Evolutionary conservation across 2,113 vertebrate genomes (phyloP).

Genomic region (Orycteropus afer): DNA sequence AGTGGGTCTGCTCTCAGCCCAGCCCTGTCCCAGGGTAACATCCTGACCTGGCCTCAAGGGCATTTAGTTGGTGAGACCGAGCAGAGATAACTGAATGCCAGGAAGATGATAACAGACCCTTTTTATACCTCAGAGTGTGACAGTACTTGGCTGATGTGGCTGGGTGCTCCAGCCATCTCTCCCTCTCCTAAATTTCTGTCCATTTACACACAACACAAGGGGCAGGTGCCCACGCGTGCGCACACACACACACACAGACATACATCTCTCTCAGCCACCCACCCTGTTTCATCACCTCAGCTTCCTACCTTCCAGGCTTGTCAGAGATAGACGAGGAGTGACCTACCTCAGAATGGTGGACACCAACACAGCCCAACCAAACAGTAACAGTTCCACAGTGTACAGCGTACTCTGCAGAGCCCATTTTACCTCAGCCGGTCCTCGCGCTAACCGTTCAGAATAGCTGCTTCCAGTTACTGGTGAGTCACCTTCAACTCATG

Average conservation of each 20-base stretch:
- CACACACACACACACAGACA: background rate
- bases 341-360: background rate
- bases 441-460: accelerated
- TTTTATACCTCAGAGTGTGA: background rate
- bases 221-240: background rate
- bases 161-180: background rate
- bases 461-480: background rate
- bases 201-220: background rate
- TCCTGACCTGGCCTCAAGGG: background rate
- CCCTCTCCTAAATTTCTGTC: background rate
- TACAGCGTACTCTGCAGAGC: accelerated
- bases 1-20: background rate
- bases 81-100: background rate
- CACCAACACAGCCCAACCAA: background rate
- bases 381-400: accelerated
- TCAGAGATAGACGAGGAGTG: slow-evolving; percentile 30
- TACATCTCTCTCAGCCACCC: background rate
- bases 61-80: background rate
- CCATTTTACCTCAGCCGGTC: accelerated
- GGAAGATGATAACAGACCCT: background rate
- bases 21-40: background rate
- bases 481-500: no score
- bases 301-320: background rate
- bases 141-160: background rate
- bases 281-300: background rate